These are phyloP conservation scores for Aspidiotus rigidus DNA, from an alignment of 2,888 invertebrate genomes.

Conservation along the genomic window DNA sequence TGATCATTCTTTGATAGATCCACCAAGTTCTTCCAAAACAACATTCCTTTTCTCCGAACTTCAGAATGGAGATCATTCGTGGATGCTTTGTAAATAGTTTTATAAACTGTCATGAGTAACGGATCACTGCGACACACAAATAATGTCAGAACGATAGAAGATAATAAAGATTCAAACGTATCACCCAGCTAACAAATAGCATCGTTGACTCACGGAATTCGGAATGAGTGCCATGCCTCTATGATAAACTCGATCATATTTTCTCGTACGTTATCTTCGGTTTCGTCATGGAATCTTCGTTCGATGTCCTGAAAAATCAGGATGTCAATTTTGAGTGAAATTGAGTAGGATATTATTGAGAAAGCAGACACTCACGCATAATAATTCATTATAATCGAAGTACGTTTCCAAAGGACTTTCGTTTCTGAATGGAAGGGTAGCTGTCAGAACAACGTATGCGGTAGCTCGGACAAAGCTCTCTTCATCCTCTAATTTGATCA, in stretches of 20 bases:
- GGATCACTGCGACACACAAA: neutral
- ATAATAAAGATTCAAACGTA: too few species aligned
- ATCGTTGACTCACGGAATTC: neutral
- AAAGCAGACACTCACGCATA: neutral
- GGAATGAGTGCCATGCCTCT: neutral
- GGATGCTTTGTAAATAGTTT: slow-evolving; percentile 2
- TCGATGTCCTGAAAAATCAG: neutral
- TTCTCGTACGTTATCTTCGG: slow-evolving; percentile 1
- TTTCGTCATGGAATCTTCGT: neutral
- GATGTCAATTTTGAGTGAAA: neutral
- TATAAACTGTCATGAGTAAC: neutral
- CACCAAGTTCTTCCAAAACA: neutral
- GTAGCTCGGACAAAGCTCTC: slow-evolving; percentile 8
- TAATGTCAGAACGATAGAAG: neutral
- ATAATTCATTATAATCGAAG: neutral
- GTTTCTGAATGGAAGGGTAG: neutral
- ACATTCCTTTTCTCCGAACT: slow-evolving; percentile 3
- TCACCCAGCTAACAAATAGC: neutral
- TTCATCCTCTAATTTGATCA: neutral
- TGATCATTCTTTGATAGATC: too few species aligned
- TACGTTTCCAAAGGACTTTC: neutral
- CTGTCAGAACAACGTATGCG: neutral
- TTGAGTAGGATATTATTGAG: neutral
- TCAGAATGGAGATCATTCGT: neutral
- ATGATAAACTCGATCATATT: neutral